These are phyloP conservation scores for Lepus europaeus DNA, from an alignment of 2,113 vertebrate species.

Conservation along the genomic window DNA sequence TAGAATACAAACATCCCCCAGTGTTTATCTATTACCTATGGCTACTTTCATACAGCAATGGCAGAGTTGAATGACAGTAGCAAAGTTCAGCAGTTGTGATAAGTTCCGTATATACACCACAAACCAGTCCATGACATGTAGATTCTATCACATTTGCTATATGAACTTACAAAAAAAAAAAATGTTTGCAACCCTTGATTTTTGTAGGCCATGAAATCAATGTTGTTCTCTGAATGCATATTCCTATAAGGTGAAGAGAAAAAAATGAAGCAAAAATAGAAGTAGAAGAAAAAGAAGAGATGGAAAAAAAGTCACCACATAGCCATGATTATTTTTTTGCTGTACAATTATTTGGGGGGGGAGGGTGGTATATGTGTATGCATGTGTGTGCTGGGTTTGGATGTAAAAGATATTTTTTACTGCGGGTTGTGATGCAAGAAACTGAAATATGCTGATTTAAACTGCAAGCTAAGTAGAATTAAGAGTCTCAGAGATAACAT, in stretches of 20 bases:
- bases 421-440: neutral
- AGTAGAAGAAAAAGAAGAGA: neutral
- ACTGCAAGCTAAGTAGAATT: neutral
- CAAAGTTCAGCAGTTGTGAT: neutral
- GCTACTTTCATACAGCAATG: neutral
- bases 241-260: neutral
- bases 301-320: neutral
- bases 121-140: neutral
- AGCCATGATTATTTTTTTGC: neutral
- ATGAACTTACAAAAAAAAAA: neutral
- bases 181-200: neutral
- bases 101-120: neutral
- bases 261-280: neutral
- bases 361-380: neutral
- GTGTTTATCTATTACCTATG: neutral
- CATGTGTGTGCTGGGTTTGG: neutral
- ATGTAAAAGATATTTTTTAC: neutral
- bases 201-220: neutral
- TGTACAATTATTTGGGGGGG: neutral
- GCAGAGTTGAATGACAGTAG: neutral
- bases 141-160: neutral
- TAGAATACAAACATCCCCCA: neutral
- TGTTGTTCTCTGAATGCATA: neutral
- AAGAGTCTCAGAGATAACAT: neutral
- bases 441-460: neutral